These are phyloP conservation scores for Lichenostomus cassidix DNA, from an alignment of 2,113 vertebrate genomes.

Conservation along the genomic window DNA sequence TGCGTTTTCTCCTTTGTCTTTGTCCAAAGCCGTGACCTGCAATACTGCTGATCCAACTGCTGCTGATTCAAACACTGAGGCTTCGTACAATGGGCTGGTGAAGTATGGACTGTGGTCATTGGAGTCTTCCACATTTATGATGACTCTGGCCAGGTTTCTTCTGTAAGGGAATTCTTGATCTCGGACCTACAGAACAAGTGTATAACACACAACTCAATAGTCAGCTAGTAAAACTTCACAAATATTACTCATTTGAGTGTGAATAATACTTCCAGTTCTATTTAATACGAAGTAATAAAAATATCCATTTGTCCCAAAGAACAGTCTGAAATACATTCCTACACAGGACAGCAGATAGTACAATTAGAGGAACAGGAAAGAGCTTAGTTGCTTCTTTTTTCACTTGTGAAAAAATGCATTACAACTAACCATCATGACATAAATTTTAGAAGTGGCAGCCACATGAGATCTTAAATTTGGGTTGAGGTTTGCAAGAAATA, in stretches of 20 bases:
- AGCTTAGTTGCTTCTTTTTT: neutral
- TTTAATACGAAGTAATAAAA: neutral
- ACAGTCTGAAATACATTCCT: neutral
- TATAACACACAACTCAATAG: neutral
- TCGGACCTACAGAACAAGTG: constrained; percentile 82
- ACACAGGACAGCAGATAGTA: fast-evolving
- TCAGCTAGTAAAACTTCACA: neutral
- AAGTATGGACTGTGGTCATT: constrained; percentile 95
- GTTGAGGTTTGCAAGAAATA: neutral
- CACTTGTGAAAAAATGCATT: neutral
- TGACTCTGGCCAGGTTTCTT: constrained; percentile 89
- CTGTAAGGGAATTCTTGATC: constrained; percentile 97
- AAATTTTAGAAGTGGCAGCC: neutral
- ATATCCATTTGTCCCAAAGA: neutral
- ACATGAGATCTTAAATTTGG: neutral
- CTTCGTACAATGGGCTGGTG: constrained; percentile 89
- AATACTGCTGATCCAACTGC: constrained; percentile 93
- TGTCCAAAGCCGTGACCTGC: constrained; percentile 93
- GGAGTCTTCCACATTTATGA: constrained; percentile 91
- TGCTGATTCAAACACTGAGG: constrained; percentile 92
- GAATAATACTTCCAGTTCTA: neutral
- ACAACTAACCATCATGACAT: neutral
- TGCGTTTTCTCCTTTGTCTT: constrained; percentile 94
- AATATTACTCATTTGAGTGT: neutral
- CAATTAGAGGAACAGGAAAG: neutral